Evolutionary conservation across 2,113 vertebrate species (phyloP).

Genomic region (Rissa tridactyla): DNA sequence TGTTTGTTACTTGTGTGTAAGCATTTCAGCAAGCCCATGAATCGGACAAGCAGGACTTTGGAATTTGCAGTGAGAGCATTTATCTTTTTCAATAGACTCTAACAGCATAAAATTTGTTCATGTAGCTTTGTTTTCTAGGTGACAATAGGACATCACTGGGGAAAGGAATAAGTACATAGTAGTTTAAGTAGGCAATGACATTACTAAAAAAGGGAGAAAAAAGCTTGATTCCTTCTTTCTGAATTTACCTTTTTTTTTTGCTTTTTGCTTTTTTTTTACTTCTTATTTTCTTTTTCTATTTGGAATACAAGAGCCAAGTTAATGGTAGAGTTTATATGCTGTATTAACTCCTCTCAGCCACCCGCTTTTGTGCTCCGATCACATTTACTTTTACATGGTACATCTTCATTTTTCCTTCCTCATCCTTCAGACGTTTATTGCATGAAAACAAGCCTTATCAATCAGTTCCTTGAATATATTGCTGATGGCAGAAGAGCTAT

Average conservation of each 20-base stretch:
- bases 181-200: background rate
- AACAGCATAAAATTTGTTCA: background rate
- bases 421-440: background rate
- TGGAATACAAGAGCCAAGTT: background rate
- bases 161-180: background rate
- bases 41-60: background rate
- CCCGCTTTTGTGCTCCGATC: background rate
- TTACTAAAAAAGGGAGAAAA: background rate
- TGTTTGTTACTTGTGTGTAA: background rate
- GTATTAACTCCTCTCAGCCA: background rate
- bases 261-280: background rate
- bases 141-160: background rate
- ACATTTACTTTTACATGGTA: background rate
- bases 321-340: background rate
- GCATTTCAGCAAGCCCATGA: background rate
- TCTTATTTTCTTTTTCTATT: background rate
- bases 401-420: background rate
- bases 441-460: conserved; percentile 42
- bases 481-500: conserved; percentile 24
- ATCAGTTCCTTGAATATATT: conserved; percentile 32
- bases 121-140: background rate
- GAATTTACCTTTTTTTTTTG: background rate
- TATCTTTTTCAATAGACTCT: background rate
- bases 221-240: background rate
- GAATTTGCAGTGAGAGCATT: background rate